Evolutionary conservation across 2,113 vertebrate species (phyloP), one percentile per base, ranked within the genome.

Genomic region (Cryptomyrus ogoouensis): DNA sequence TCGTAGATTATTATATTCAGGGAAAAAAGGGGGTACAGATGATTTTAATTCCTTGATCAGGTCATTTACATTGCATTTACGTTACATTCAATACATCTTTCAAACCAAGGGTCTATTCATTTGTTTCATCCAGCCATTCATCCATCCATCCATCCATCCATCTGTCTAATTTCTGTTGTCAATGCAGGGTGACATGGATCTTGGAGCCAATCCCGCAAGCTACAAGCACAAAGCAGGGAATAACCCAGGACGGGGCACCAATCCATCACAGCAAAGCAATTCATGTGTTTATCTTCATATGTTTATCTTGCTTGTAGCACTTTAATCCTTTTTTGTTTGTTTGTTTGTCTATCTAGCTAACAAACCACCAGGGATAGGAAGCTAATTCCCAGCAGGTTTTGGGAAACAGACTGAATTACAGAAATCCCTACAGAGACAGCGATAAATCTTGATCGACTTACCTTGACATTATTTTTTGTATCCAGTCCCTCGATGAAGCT

Each of bases 381-480:
- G 0, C 39, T 39, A 80, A 42, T 80, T 42, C 35, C 74, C 35
- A 80, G 15, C 5, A 42, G 35, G 35, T 80, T 19, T 8, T 19
- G 62, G 62, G 62, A 31, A 66, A 66, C 62, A 66, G 3, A 31
- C 5, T 19, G 35, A 35, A 17, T 19, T 39, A 35, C 70, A 84
- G 39, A 47, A 84, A 47, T 3, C 44, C 7, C 44, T 1, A 84
- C 17, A 84, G 44, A 24, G 39, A 47, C 7, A 77, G 31, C 39
- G 70, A 74, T 15, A 42, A 35, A 19, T 80, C 74, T 19, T 19
- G 3, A n/a, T 31, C 15, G 62, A 58, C 91, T 93, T 96, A 99
- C 98, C 97, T 99, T 99, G 17, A 99, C 97, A 0, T 98, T 99
- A 94, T 97, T 98, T 93, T 98, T 99, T 0, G 97, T 97, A 94